Conservation (phyloP, 2,888 invertebrate genomes). For the Stenodera caucasica region DNA sequence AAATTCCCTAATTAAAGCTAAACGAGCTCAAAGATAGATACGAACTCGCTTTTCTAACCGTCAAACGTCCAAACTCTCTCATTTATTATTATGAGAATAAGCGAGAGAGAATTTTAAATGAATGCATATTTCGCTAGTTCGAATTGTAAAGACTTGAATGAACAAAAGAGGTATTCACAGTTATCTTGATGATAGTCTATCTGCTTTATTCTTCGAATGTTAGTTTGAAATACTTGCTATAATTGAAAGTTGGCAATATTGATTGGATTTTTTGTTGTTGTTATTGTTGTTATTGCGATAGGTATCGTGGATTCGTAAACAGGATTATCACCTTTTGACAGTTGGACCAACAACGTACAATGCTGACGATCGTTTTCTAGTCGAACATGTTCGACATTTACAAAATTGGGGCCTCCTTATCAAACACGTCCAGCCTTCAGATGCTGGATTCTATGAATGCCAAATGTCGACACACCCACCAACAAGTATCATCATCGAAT, state of each 20-base stretch:
- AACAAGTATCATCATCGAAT: conserved; percentile 72
- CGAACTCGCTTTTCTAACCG: too few species aligned
- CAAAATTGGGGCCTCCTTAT: conserved; percentile 69
- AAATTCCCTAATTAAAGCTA: too few species aligned
- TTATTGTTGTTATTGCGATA: conserved; percentile 33
- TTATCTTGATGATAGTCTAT: not conserved
- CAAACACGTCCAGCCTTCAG: conserved; percentile 70
- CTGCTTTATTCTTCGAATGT: not conserved
- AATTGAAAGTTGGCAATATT: conserved; percentile 15
- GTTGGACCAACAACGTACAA: conserved; percentile 71
- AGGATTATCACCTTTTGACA: conserved; percentile 69
- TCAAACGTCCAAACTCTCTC: too few species aligned
- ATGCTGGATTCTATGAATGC: conserved; percentile 76
- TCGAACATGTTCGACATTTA: conserved; percentile 65
- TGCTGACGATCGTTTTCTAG: conserved; percentile 67
- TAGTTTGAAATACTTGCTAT: not conserved
- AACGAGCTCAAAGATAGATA: too few species aligned
- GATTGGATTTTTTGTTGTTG: not conserved
- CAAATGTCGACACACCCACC: conserved; percentile 82
- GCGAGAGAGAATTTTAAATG: too few species aligned
- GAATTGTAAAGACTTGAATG: not conserved
- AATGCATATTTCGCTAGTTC: too few species aligned
- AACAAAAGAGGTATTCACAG: not conserved
- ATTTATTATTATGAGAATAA: too few species aligned
- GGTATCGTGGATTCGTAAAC: conserved; percentile 74